Evolutionary conservation across 2,888 invertebrate genomes (phyloP).

Genomic region (Dorcus hopei): DNA sequence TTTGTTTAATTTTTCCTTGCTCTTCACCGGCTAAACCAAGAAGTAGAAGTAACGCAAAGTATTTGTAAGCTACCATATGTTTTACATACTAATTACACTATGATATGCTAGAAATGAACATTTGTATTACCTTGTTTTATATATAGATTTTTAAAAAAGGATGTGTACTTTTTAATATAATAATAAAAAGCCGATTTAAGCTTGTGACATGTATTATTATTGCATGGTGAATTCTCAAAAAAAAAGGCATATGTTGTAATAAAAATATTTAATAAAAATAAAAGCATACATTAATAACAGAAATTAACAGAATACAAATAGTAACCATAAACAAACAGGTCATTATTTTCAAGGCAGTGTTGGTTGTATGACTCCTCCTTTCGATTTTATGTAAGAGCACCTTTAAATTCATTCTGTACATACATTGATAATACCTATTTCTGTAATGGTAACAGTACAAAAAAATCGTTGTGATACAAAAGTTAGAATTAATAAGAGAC

Average conservation of each 20-base stretch:
- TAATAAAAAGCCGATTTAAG: neutral
- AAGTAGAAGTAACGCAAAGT: too few relatives aligned
- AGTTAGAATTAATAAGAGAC: neutral
- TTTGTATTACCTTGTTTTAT: neutral
- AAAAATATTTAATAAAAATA: slow-evolving; percentile 2
- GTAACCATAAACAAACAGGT: neutral
- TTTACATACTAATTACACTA: too few relatives aligned
- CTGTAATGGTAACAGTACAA: neutral
- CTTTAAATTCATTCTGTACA: too few relatives aligned
- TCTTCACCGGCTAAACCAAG: too few relatives aligned
- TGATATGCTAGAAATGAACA: neutral
- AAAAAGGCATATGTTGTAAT: neutral
- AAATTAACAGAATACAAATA: neutral
- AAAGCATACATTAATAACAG: slow-evolving; percentile 1
- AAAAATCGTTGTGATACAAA: neutral
- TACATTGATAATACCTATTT: too few relatives aligned
- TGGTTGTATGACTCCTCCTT: too few relatives aligned
- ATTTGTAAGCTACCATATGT: too few relatives aligned
- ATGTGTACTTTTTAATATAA: neutral
- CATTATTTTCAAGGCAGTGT: too few relatives aligned
- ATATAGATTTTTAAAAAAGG: neutral
- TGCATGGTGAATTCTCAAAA: neutral
- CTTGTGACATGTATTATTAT: neutral
- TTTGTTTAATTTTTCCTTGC: too few relatives aligned
- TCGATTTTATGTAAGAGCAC: too few relatives aligned